Percentiles rank a stretch among this genome's conserved stretches.
These are phyloP conservation scores for Colossoma macropomum DNA, from an alignment of 2,113 vertebrate genomes.

Conservation along the genomic window DNA sequence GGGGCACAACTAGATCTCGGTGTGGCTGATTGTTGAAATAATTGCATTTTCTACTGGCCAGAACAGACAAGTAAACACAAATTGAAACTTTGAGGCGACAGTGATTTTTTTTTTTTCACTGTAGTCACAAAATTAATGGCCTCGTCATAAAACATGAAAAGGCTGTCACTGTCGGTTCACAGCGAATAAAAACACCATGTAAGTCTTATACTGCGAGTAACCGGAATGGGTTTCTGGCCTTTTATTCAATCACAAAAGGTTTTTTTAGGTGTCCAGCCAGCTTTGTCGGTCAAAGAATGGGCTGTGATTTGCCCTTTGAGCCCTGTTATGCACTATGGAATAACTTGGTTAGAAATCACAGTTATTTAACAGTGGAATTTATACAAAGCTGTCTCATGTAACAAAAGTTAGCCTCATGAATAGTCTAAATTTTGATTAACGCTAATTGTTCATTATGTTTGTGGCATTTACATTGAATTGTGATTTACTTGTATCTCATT, in stretches of 20 bases:
- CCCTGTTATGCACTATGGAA: neutral
- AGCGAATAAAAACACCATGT: neutral
- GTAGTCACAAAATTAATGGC: neutral
- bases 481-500: too few relatives aligned
- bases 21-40: slow-evolving; percentile 71
- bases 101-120: neutral
- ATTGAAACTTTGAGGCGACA: neutral
- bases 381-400: too few relatives aligned
- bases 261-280: neutral
- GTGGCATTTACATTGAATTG: too few relatives aligned
- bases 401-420: too few relatives aligned
- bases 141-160: neutral
- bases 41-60: slow-evolving; percentile 63
- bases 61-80: slow-evolving; percentile 63
- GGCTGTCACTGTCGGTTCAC: neutral
- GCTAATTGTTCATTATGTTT: too few relatives aligned
- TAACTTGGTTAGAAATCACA: neutral
- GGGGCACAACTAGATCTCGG: slow-evolving; percentile 58
- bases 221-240: neutral
- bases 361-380: neutral
- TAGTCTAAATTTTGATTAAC: too few relatives aligned
- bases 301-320: slow-evolving; percentile 15
- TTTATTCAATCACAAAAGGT: neutral
- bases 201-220: neutral
- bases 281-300: neutral